A percentile compares a stretch with the other conserved stretches of the same genome.
Evolutionary conservation across 2,888 invertebrate species (phyloP).

Genomic region (Trichacis sp.): DNA sequence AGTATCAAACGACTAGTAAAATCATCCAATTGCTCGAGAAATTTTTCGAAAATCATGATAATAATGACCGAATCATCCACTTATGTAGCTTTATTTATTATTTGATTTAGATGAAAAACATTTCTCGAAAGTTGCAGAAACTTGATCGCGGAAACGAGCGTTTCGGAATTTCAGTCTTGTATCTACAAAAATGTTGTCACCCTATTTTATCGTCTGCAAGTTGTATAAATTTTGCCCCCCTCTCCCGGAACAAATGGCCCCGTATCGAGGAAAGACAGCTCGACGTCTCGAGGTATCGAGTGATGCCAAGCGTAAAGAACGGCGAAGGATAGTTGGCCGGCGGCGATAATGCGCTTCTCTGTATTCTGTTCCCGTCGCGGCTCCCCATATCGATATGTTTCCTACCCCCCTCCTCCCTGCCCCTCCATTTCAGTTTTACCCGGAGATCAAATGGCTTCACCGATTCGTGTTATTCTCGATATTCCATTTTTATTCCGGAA

Average conservation of each 20-base stretch:
- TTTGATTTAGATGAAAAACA: too few species aligned
- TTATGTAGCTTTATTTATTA: too few species aligned
- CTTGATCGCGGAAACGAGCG: background rate
- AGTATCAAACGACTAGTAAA: too few species aligned
- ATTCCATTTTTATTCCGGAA: constrained; percentile 67
- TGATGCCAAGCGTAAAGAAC: constrained; percentile 41
- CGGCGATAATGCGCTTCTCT: constrained; percentile 68
- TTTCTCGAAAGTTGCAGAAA: too few species aligned
- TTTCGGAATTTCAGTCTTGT: background rate
- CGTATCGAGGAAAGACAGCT: constrained; percentile 8
- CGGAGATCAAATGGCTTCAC: constrained; percentile 69
- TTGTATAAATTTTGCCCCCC: background rate
- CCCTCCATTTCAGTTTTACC: constrained; percentile 48
- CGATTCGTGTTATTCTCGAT: constrained; percentile 68
- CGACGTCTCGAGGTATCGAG: constrained; percentile 17
- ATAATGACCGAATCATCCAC: too few species aligned
- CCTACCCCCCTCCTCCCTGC: constrained; percentile 25
- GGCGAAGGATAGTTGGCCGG: constrained; percentile 33
- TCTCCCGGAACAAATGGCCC: background rate
- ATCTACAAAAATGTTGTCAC: constrained; percentile 6
- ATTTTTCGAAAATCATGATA: too few species aligned
- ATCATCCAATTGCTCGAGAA: too few species aligned
- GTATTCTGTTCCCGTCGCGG: constrained; percentile 65
- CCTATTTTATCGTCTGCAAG: constrained; percentile 6
- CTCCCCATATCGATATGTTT: constrained; percentile 67